Percentiles rank a stretch among this genome's conserved stretches.
Evolutionary conservation across 2,888 invertebrate genomes (phyloP).

Genomic region (Phyllotreta cruciferae): DNA sequence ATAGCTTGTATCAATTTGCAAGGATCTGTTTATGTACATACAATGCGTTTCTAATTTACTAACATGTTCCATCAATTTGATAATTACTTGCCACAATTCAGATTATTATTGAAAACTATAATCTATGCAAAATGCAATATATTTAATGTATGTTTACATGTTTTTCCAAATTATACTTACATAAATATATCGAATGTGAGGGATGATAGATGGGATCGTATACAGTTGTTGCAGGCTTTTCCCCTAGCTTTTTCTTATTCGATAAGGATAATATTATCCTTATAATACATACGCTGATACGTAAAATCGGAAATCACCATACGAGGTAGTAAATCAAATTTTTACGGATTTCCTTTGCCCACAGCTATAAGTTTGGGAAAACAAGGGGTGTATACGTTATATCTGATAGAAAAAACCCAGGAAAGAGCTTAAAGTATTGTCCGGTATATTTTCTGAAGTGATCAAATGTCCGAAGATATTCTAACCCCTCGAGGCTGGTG

Average conservation of each 20-base stretch:
- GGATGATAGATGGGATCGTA: constrained; percentile 3
- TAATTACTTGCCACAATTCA: too few relatives aligned
- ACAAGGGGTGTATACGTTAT: constrained; percentile 36
- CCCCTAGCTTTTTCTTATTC: constrained; percentile 18
- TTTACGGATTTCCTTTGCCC: constrained; percentile 55
- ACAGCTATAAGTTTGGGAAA: constrained; percentile 50
- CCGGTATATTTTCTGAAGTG: constrained; percentile 40
- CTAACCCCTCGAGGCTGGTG: constrained; percentile 34
- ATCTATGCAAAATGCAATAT: too few relatives aligned
- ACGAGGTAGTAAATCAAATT: constrained; percentile 52
- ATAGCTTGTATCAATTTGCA: constrained; percentile 19
- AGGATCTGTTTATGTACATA: constrained; percentile 13
- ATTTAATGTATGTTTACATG: too few relatives aligned
- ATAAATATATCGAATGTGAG: neutral
- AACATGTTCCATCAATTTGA: constrained; percentile 1
- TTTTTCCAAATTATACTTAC: too few relatives aligned
- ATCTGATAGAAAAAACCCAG: constrained; percentile 25
- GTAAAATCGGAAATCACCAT: constrained; percentile 46
- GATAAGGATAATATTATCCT: constrained; percentile 15
- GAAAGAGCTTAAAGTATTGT: constrained; percentile 41
- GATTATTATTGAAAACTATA: too few relatives aligned
- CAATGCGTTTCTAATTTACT: constrained; percentile 11
- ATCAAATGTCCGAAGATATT: constrained; percentile 37
- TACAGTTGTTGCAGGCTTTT: constrained; percentile 4
- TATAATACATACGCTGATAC: constrained; percentile 15